Evolutionary conservation across 2,888 invertebrate genomes (phyloP).

Genomic region (Drosophila pullipes): DNA sequence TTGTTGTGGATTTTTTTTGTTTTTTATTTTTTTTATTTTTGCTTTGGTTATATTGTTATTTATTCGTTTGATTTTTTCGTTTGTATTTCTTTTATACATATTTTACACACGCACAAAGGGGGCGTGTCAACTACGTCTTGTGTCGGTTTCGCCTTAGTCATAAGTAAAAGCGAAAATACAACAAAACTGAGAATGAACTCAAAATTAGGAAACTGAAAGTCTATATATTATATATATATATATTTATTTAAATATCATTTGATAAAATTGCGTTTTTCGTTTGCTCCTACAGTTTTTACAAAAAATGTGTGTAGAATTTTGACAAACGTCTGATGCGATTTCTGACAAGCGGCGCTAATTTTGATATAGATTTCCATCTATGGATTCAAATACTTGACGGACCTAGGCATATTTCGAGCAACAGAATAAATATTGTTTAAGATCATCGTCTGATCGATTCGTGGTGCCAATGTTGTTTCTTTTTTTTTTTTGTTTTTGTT

Average conservation of each 20-base stretch:
- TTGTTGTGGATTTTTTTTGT: slow-evolving; percentile 63
- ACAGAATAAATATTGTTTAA: slow-evolving; percentile 18
- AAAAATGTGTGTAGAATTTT: slow-evolving; percentile 75
- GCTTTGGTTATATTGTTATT: slow-evolving; percentile 35
- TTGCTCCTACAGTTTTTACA: slow-evolving; percentile 81
- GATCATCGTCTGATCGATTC: slow-evolving; percentile 43
- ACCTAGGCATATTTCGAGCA: slow-evolving; percentile 11
- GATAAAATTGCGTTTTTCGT: slow-evolving; percentile 84
- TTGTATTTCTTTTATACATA: slow-evolving; percentile 61
- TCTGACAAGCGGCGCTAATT: slow-evolving; percentile 44
- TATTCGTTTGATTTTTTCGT: slow-evolving; percentile 31
- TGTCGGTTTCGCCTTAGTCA: slow-evolving; percentile 53
- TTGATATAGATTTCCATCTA: neutral
- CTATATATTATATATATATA: slow-evolving; percentile 11
- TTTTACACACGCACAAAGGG: slow-evolving; percentile 63
- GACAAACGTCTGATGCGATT: slow-evolving; percentile 71
- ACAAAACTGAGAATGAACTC: slow-evolving; percentile 44
- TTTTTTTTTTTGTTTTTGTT: slow-evolving; percentile 39
- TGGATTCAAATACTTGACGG: slow-evolving; percentile 1
- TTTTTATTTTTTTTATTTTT: slow-evolving; percentile 39
- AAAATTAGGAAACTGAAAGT: slow-evolving; percentile 44
- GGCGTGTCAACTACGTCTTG: slow-evolving; percentile 39
- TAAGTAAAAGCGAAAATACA: slow-evolving; percentile 57
- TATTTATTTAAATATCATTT: slow-evolving; percentile 34
- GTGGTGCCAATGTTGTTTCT: slow-evolving; percentile 57